Evolutionary conservation across 2,888 invertebrate genomes (phyloP).

Genomic region (Leucoma salicis): DNA sequence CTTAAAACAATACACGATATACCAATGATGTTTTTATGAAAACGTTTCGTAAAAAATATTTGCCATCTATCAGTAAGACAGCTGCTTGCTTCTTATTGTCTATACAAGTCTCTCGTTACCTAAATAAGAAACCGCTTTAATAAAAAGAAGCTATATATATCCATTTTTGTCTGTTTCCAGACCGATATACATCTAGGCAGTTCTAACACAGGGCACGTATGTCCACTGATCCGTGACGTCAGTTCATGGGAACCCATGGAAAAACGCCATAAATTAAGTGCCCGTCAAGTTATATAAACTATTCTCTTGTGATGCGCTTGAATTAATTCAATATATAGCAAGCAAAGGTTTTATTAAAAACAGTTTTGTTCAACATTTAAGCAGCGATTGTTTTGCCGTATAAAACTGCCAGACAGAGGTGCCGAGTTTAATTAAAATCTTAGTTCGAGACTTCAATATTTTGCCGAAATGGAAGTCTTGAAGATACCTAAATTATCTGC

Average conservation of each 20-base stretch:
- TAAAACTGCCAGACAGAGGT: no score
- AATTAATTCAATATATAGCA: conserved; percentile 21
- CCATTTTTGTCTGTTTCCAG: not conserved
- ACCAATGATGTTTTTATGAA: no score
- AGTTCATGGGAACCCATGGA: conserved; percentile 33
- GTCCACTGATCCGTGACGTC: conserved; percentile 29
- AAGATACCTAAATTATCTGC: no score
- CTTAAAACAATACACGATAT: no score
- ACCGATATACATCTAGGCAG: conserved; percentile 24
- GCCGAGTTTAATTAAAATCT: no score
- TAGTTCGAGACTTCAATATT: no score
- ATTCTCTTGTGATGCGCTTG: conserved; percentile 48
- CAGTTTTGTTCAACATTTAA: no score
- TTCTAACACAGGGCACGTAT: conserved; percentile 23
- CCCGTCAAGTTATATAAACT: conserved; percentile 56
- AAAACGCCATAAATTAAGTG: conserved; percentile 32
- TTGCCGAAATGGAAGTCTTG: no score
- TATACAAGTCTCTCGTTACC: not conserved
- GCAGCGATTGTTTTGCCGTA: no score
- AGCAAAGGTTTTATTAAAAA: no score
- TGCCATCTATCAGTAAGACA: no score
- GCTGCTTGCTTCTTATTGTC: not conserved
- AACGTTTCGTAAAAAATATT: no score
- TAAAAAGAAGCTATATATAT: not conserved
- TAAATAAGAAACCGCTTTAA: not conserved